phyloP scores from a whole-genome alignment of 2,888 invertebrate genomes.

The Polylopha cassiicola region DNA sequence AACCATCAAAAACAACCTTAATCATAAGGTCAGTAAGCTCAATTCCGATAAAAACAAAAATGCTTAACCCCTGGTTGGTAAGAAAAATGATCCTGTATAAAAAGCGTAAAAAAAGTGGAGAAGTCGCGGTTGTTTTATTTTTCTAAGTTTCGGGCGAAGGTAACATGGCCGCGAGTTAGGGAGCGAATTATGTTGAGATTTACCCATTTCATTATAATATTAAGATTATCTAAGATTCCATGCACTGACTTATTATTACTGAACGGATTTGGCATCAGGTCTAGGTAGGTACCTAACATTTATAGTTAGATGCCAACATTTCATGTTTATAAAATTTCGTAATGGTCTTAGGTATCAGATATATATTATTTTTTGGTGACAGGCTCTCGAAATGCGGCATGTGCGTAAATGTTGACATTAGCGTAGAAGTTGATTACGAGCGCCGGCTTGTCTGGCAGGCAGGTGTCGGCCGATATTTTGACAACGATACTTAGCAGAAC shows the following conservation, averaged over 20 bases:
- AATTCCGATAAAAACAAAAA: conserved; percentile 35
- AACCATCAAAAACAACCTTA: conserved; percentile 40
- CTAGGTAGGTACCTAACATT: too few species aligned
- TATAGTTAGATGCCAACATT: too few species aligned
- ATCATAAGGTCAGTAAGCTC: conserved; percentile 29
- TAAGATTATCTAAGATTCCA: conserved; percentile 40
- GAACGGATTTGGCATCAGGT: too few species aligned
- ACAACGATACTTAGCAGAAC: conserved; percentile 74
- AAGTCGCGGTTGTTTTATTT: conserved; percentile 72
- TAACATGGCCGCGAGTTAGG: conserved; percentile 68
- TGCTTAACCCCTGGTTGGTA: conserved; percentile 62
- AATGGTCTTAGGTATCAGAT: too few species aligned
- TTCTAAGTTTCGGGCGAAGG: conserved; percentile 55
- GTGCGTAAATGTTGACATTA: conserved; percentile 22
- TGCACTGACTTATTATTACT: neutral
- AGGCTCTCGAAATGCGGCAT: conserved; percentile 12
- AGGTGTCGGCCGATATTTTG: conserved; percentile 73
- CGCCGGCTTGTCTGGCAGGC: conserved; percentile 64
- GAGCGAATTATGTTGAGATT: conserved; percentile 66
- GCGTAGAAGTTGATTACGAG: conserved; percentile 49
- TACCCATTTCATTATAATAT: conserved; percentile 40
- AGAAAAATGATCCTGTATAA: conserved; percentile 77
- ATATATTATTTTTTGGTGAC: conserved; percentile 5
- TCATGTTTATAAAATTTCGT: too few species aligned
- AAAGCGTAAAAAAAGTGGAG: conserved; percentile 62